Conservation (phyloP, 2,113 vertebrate genomes). For the Polyodon spathula region DNA sequence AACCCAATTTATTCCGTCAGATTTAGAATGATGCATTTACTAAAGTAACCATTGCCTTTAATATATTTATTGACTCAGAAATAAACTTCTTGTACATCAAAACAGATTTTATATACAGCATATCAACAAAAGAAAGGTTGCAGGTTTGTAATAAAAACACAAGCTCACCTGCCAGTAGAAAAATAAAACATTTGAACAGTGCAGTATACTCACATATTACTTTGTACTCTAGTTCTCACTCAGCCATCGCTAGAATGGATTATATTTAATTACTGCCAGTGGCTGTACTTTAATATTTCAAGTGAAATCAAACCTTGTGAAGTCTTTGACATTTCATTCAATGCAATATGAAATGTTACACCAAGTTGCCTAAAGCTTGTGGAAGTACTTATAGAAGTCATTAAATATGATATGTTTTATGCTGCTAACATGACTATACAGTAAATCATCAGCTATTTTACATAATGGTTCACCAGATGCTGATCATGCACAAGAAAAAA, state of each 20-base stretch:
- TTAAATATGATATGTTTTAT: constrained; percentile 6
- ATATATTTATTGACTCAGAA: no score
- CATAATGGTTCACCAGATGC: constrained; percentile 7
- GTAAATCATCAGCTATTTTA: background rate
- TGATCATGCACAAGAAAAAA: constrained; percentile 17
- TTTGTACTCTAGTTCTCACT: background rate
- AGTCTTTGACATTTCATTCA: background rate
- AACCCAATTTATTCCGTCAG: no score
- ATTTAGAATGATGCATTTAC: no score
- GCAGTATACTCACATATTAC: no score
- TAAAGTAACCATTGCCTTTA: no score
- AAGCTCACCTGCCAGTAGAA: no score
- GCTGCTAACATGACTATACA: background rate
- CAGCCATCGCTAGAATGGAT: background rate
- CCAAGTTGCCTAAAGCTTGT: constrained; percentile 4
- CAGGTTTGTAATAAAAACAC: no score
- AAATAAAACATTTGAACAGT: no score
- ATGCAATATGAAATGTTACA: background rate
- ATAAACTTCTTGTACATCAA: no score
- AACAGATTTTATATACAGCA: no score
- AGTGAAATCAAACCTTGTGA: background rate
- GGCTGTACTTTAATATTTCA: constrained; percentile 9
- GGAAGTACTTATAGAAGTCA: constrained; percentile 2
- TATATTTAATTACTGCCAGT: background rate
- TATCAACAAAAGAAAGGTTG: no score